These are phyloP conservation scores for Aviceda subcristata DNA, from an alignment of 2,113 vertebrate species.

Conservation along the genomic window DNA sequence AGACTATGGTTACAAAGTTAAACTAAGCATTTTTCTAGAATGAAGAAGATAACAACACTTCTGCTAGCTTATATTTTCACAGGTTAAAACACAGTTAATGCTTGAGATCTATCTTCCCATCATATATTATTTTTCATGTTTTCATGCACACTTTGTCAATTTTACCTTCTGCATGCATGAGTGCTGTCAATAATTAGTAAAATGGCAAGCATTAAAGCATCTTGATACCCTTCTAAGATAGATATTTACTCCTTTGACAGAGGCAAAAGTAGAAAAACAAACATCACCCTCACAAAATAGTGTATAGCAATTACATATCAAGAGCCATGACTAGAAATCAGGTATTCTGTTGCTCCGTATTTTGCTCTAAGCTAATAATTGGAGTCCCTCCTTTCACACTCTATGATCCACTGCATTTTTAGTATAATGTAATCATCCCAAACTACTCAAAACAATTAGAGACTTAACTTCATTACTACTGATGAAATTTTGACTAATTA, in stretches of 20 bases:
- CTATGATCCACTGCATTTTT: background rate
- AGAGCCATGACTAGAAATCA: background rate
- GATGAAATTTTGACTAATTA: background rate
- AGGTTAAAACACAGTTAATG: background rate
- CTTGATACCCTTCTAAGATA: background rate
- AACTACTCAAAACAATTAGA: background rate
- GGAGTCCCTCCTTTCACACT: background rate
- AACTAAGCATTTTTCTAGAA: background rate
- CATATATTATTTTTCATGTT: background rate
- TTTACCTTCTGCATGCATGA: background rate
- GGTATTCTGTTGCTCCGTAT: background rate
- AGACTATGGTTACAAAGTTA: background rate
- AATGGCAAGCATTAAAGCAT: background rate
- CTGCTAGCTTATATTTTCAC: background rate
- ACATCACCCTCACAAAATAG: background rate
- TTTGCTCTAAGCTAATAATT: background rate
- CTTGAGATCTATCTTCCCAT: background rate
- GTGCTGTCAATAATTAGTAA: background rate
- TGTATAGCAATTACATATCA: background rate
- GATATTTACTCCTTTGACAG: background rate
- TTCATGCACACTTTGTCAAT: background rate
- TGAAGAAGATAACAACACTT: background rate
- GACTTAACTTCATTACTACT: conserved; percentile 8
- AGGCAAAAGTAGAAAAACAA: background rate
- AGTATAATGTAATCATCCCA: background rate